Base-by-base conservation (phyloP, 2,113 vertebrate species). In the Vulpes ferrilata region DNA sequence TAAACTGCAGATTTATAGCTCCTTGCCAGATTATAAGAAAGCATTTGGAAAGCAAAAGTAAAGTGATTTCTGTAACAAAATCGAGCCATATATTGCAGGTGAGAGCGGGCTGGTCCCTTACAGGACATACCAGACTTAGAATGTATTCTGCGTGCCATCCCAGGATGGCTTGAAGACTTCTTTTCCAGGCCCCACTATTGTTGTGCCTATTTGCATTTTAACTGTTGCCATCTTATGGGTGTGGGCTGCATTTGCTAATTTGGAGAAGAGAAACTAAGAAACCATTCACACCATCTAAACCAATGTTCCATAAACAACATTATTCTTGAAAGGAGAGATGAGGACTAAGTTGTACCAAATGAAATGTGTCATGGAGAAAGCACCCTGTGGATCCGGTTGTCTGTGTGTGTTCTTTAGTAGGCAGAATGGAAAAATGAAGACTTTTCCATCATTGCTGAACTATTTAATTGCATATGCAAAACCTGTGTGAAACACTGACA, bases 241-340 rank as follows among this genome's bases (percentile, higher is more conserved):
- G 2, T 81, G 48, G 65, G 2, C 17, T 38, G 11, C 78, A 85
- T 81, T 23, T 51, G 35, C 20, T 81, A 83, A 86, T 55, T 15
- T 82, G 51, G 38, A 95, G 5, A 90, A 90, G 30, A 83, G n/a
- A 78, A 94, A 83, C 48, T 43, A 57, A 85, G 74, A 91, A 86
- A 79, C 17, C 13, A 69, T 60, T 80, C 25, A 32, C 11, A 67
- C 19, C 15, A 64, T 83, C 67, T 81, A 80, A 80, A 17, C 60
- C 85, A 78, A 30, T 51, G 11, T 9, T 88, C 81, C 30, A 20
- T 85, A 89, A 94, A 82, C 59, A 87, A 69, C 60, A 65, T 64
- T 94, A 57, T 88, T 86, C 76, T 92, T 82, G n/a, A 85, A 88
- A 96, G 91, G 13, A 94, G 27, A 64, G 12, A 32, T 53, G 83